Conservation (phyloP, 2,888 invertebrate genomes). For the Coremacera marginata region DNA sequence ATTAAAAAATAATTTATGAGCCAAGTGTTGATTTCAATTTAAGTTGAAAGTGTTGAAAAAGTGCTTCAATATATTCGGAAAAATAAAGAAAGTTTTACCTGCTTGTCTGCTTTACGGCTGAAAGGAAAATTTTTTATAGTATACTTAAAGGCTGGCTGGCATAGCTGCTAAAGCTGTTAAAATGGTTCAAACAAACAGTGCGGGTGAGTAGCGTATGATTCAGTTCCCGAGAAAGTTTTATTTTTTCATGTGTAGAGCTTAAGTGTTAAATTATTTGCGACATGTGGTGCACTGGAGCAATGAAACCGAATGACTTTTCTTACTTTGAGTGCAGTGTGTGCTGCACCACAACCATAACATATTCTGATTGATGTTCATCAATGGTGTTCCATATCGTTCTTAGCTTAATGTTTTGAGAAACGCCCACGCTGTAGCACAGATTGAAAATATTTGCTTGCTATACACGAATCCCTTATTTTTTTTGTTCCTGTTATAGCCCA, state of each 20-base stretch:
- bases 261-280: background rate
- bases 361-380: background rate
- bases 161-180: slow-evolving; percentile 31
- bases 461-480: background rate
- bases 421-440: background rate
- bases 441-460: background rate
- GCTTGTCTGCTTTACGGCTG: background rate
- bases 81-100: background rate
- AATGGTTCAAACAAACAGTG: slow-evolving; percentile 50
- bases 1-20: background rate
- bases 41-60: background rate
- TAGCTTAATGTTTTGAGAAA: no score
- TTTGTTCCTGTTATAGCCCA: background rate
- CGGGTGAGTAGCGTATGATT: slow-evolving; percentile 44
- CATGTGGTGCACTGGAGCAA: background rate
- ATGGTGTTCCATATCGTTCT: no score
- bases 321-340: background rate
- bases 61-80: background rate
- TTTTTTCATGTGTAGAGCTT: background rate
- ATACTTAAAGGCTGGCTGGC: slow-evolving; percentile 31
- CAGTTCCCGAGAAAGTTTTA: background rate
- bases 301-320: slow-evolving; percentile 4
- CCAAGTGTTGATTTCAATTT: background rate
- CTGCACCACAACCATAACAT: background rate
- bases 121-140: slow-evolving; percentile 33